phyloP scores from a whole-genome alignment of 2,888 invertebrate species.

The Aradus depressus region DNA sequence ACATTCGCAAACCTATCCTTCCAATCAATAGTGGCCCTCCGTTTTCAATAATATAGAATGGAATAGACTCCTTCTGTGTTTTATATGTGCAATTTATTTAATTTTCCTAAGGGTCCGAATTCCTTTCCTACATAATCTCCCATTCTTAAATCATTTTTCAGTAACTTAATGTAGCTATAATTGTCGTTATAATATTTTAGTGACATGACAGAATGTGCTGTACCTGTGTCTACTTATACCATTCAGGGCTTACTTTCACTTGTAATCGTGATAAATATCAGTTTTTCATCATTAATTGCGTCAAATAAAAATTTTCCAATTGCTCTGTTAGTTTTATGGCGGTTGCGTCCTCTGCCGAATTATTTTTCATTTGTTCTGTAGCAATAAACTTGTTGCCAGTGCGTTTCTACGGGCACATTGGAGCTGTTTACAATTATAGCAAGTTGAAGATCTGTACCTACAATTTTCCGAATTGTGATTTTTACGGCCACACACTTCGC shows the following conservation, averaged over 20 bases:
- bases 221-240: conserved; percentile 2
- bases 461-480: not conserved
- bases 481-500: too few relatives aligned
- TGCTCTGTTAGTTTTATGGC: not conserved
- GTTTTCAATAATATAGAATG: not conserved
- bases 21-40: conserved; percentile 9
- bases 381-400: conserved; percentile 3
- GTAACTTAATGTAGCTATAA: not conserved
- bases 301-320: not conserved
- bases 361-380: not conserved
- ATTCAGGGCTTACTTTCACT: not conserved
- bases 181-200: not conserved
- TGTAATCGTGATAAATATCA: too few relatives aligned
- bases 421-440: conserved; percentile 1
- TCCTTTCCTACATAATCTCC: conserved; percentile 1
- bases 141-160: not conserved
- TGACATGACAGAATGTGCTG: not conserved
- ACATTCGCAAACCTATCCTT: conserved; percentile 8
- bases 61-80: not conserved
- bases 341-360: not conserved
- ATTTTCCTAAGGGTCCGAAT: conserved; percentile 5
- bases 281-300: too few relatives aligned
- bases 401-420: not conserved
- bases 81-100: not conserved
- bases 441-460: conserved; percentile 1